Conservation (phyloP, 2,113 vertebrate species). For the Pithys albifrons region DNA sequence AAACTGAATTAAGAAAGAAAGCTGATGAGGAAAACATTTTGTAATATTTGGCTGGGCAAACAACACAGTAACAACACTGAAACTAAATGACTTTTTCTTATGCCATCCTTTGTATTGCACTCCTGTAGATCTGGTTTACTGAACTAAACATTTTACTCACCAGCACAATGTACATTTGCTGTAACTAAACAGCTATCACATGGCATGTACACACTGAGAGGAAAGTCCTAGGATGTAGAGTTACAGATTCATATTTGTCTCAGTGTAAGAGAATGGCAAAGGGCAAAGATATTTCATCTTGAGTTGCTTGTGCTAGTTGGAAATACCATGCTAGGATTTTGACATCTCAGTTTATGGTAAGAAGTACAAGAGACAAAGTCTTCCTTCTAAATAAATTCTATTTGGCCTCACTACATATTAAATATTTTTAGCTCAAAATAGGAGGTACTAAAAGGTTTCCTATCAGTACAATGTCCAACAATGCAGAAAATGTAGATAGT, state of each 20-base stretch:
- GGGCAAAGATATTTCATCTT: neutral
- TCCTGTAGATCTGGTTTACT: neutral
- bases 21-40: neutral
- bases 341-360: neutral
- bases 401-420: neutral
- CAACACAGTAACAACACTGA: neutral
- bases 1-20: neutral
- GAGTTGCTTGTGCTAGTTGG: neutral
- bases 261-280: neutral
- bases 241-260: accelerated
- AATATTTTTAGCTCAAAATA: neutral
- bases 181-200: neutral
- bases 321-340: neutral
- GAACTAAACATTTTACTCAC: neutral
- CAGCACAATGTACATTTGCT: neutral
- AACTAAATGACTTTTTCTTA: neutral
- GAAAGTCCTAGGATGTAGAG: neutral
- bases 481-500: accelerated
- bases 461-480: neutral
- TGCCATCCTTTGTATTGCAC: neutral
- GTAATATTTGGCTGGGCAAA: neutral
- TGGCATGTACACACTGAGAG: neutral
- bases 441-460: neutral
- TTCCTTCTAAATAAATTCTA: neutral
- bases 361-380: neutral